phyloP scores from a whole-genome alignment of 2,888 invertebrate species.

The Synergus laeviventris region DNA sequence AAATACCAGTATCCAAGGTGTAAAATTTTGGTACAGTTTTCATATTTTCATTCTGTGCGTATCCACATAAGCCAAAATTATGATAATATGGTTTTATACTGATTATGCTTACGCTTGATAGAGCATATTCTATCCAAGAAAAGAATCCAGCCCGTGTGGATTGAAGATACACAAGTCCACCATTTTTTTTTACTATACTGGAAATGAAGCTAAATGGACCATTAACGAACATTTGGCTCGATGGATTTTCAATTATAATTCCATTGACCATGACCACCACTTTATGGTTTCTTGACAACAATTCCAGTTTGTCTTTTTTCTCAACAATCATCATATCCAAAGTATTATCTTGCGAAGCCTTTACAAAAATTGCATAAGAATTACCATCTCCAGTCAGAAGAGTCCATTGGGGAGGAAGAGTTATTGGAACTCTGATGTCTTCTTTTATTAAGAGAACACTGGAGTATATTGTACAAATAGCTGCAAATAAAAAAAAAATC shows the following conservation, averaged over 20 bases:
- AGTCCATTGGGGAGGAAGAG: constrained; percentile 68
- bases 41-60: not conserved
- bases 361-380: constrained; percentile 70
- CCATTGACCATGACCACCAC: constrained; percentile 55
- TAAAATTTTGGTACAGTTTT: not conserved
- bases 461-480: constrained; percentile 64
- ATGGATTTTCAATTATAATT: constrained; percentile 42
- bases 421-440: constrained; percentile 55
- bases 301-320: constrained; percentile 53
- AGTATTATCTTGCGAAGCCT: constrained; percentile 58
- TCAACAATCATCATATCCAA: constrained; percentile 57
- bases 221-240: not conserved
- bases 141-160: not conserved
- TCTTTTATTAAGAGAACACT: constrained; percentile 59
- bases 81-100: not conserved
- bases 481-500: not conserved
- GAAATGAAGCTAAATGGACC: constrained; percentile 2
- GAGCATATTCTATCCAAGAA: not conserved
- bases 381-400: constrained; percentile 67
- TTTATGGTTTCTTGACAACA: constrained; percentile 50
- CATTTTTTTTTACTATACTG: not conserved
- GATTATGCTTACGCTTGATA: not conserved
- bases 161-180: not conserved
- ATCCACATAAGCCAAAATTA: not conserved
- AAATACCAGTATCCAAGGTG: not conserved